These are phyloP conservation scores for Cathartes aura DNA, from an alignment of 2,113 vertebrate genomes.

Conservation along the genomic window DNA sequence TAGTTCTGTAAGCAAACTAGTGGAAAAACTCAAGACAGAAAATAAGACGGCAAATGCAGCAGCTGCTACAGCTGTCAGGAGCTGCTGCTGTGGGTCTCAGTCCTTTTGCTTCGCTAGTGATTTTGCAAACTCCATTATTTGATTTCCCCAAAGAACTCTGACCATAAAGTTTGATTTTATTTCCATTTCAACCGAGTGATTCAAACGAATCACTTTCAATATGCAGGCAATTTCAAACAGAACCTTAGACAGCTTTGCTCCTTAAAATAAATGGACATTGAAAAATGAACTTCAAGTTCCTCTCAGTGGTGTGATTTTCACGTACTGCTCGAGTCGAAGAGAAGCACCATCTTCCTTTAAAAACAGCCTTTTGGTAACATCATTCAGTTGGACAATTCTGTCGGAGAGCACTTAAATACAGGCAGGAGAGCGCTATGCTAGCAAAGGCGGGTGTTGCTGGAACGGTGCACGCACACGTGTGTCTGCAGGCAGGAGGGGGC, in stretches of 20 bases:
- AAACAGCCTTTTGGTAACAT: not conserved
- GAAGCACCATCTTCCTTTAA: not conserved
- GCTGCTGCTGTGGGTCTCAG: fast-evolving
- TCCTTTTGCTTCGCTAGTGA: not conserved
- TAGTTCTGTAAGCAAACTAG: not conserved
- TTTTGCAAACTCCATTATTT: not conserved
- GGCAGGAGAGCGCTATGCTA: not conserved
- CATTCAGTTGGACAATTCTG: not conserved
- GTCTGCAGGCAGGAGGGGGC: not conserved
- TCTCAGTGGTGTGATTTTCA: not conserved
- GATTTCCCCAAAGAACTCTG: not conserved
- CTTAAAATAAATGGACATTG: not conserved
- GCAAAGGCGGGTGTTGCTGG: not conserved
- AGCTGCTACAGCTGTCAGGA: not conserved
- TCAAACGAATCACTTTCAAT: fast-evolving
- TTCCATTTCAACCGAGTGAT: fast-evolving
- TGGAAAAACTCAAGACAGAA: not conserved
- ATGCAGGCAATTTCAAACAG: not conserved
- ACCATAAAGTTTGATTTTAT: not conserved
- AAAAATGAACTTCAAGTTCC: not conserved
- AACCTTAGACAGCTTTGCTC: not conserved
- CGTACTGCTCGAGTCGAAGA: fast-evolving
- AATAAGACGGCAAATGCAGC: not conserved
- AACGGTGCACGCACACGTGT: no score
- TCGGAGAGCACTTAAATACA: not conserved